Evolutionary conservation across 2,113 vertebrate species (phyloP), one percentile per base, ranked within the genome.

Genomic region (Phodopus roborovskii): DNA sequence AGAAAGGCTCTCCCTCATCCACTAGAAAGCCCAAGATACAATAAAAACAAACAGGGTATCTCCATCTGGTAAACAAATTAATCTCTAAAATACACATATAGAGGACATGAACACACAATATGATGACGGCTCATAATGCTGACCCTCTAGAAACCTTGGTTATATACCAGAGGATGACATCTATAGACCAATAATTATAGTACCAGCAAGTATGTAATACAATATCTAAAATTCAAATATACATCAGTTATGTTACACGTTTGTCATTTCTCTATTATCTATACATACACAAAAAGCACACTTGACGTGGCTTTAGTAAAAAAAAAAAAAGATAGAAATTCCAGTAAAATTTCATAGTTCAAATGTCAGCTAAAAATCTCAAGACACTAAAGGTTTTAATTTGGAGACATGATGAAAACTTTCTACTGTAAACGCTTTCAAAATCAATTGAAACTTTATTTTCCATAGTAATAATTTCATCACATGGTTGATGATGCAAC

Each of bases 391-490:
- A 94, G 5, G 50, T 75, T 93, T 90, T 92, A 12, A 87, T 48
- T 91, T 50, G 26, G 16, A 86, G 70, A 66, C n/a, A 73, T 2
- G 45, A 4, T 45, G 15, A 71, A 77, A 95, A 95, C 15, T 92
- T 50, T 95, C 68, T 79, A 91, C 16, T 58, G 48, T 75, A 74
- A 81, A 89, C 71, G 82, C 68, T 96, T 90, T 42, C 93, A 91
- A 92, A 97, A 87, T 92, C 19, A 58, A 66, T 75, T 88, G 74
- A 93, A 96, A 96, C 6, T 73, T 92, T 83, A 60, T 62, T 91
- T 96, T 95, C 90, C 58, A 96, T 12, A 95, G 45, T 83, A 95
- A 64, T 90, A 89, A 95, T 96, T 94, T 97, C 86, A 97, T 94
- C 96, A 96, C 85, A 94, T 50, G 56, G 64, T 71, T 90, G 71